Evolutionary conservation across 2,113 vertebrate species (phyloP), one percentile per base, ranked within the genome.

Genomic region (Zosterops japonicus): DNA sequence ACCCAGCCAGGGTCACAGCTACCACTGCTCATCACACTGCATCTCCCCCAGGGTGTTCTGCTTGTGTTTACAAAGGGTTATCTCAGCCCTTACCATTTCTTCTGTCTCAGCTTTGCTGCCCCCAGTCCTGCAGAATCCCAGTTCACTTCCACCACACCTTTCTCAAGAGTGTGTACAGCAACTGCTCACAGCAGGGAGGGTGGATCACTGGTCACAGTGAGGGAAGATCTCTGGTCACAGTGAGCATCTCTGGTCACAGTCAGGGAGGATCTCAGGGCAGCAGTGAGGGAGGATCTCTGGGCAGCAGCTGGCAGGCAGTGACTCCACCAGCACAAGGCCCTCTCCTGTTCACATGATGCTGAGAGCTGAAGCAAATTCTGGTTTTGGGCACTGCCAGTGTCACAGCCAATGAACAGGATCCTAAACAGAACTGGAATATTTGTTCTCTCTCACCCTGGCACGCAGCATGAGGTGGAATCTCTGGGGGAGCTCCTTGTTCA

Each of bases 391-490:
- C 64, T 93, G 83, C 72, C 72, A 76, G 55, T 19, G 36, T 50
- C 42, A 49, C 29, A 74, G 31, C 7, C 21, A 67, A 74, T 1
- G 1, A 77, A 50, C 25, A 87, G 25, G 59, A 70, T 49, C 28
- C 61, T 39, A 29, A 74, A 27, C 27, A 67, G 52, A 89, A 8
- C 11, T 1, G 16, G 41, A 55, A 23, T 56, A 31, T 41, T 64
- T 70, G 18, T 57, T n/a, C 31, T 63, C 42, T 46, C 29, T 35
- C 14, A 14, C 23, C 41, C 55, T 50, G 28, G 60, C 42, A 74
- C 0, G 0, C 70, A 75, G 41, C 69, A 71, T 0, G 0, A 90
- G 46, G 59, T 8, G 11, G 12, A 14, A 31, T 29, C 52, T 24
- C 33, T 17, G 11, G 44, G 65, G 61, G 11, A 85, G 12, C 39